A percentile compares a stretch with the other conserved stretches of the same genome.
Evolutionary conservation across 1,140 invertebrate genomes (phyloP).

Genomic region (Drosophila persimilis): DNA sequence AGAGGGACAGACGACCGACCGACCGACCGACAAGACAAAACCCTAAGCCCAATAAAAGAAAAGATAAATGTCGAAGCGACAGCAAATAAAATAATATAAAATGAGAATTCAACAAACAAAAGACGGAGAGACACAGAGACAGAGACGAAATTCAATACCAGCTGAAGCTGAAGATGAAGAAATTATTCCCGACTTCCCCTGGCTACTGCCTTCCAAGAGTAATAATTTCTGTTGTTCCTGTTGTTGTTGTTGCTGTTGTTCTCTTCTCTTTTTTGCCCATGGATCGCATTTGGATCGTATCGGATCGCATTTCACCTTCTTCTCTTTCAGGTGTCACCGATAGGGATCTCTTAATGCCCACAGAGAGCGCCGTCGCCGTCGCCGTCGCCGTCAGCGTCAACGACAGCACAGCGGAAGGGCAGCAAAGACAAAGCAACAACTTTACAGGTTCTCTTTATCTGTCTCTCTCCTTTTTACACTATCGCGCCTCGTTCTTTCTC

Average conservation of each 20-base stretch:
- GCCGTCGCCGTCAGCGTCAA: too few species aligned
- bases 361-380: conserved; percentile 52
- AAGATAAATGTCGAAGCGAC: conserved; percentile 74
- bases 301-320: conserved; percentile 82
- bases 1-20: conserved; percentile 10
- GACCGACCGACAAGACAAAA: conserved; percentile 35
- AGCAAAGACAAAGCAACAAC: conserved; percentile 64
- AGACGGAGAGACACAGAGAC: conserved; percentile 4
- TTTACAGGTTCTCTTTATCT: conserved; percentile 44
- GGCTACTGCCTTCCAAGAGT: conserved; percentile 51
- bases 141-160: conserved; percentile 43
- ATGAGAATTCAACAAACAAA: conserved; percentile 32
- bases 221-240: conserved; percentile 62
- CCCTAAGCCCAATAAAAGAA: conserved; percentile 72
- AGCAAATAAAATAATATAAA: conserved; percentile 30
- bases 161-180: conserved; percentile 47
- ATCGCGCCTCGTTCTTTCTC: too few species aligned
- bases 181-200: conserved; percentile 24
- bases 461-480: conserved; percentile 21
- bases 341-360: conserved; percentile 80
- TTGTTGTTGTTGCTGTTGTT: conserved; percentile 40
- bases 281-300: conserved; percentile 64
- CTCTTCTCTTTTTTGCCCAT: conserved; percentile 39
- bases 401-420: conserved; percentile 3
- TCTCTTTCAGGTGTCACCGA: conserved; percentile 81